Base-by-base conservation (phyloP, 2,797 vertebrate species). In the Kryptopterus vitreolus region DNA sequence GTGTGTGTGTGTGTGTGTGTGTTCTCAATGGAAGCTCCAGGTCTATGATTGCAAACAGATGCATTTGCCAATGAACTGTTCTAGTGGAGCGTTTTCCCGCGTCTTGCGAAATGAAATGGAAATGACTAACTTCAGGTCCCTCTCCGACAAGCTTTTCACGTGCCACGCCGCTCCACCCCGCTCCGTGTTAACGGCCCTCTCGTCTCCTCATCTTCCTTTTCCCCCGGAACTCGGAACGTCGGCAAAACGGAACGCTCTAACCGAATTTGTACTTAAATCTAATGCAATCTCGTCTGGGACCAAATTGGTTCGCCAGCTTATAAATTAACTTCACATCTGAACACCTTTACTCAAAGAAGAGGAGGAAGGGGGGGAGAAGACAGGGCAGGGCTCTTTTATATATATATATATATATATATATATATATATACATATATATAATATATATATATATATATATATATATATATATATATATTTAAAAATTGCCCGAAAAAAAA, bases 261-360 rank as follows among this genome's bases (percentile, higher is more conserved):
- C 85, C n/a, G 77, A 83, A 88, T 90, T 89, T 85, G 83, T 87
- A 89, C 90, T 87, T 87, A 89, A 91, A 92, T 90, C 87, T 86
- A 90, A 92, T 89, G 84, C 85, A 88, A 86, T 88, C 86, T 82
- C 87, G 88, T 89, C 89, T 87, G 85, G 68, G 81, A 88, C 88
- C 85, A 82, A 88, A 93, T 85, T 88, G 88, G 90, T 90, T 91
- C 69, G 2, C 83, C 18, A 74, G 85, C 79, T 89, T 90, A 89
- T 84, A 90, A 91, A 93, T 90, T 86, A 91, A 86, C 80, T 73
- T 16, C 65, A 68, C 72, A 62, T 76, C 77, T 35, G 52, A 83
- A 59, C 70, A 77, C 59, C 63, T 85, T 84, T 71, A 76, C 76
- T 63, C 52, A 72, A 71, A 68, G 43, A 76, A 52, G 26, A 73